Percentiles rank a stretch among this genome's conserved stretches.
Evolutionary conservation across 1,140 invertebrate species (phyloP).

Genomic region (Choristoneura fumiferana): DNA sequence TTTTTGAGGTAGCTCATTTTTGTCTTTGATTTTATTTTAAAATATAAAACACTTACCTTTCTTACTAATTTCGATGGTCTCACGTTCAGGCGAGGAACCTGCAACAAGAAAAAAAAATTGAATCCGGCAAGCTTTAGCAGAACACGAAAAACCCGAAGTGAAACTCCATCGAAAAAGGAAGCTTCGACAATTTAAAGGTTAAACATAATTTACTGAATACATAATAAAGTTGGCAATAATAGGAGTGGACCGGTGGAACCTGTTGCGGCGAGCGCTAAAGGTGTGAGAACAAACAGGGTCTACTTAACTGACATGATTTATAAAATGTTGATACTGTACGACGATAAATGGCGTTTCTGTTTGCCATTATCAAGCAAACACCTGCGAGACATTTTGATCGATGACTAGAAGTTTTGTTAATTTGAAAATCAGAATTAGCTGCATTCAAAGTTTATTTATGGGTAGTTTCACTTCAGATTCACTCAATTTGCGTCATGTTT

Average conservation of each 20-base stretch:
- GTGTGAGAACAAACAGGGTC: slow-evolving; percentile 43
- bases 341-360: slow-evolving; percentile 2
- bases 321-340: slow-evolving; percentile 19
- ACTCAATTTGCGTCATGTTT: no score
- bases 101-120: slow-evolving; percentile 42
- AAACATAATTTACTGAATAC: slow-evolving; percentile 57
- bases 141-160: slow-evolving; percentile 11
- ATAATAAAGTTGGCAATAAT: slow-evolving; percentile 50
- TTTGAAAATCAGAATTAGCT: neutral
- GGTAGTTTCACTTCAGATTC: no score
- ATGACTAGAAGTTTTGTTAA: neutral
- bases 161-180: slow-evolving; percentile 16
- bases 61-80: slow-evolving; percentile 58
- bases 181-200: slow-evolving; percentile 41
- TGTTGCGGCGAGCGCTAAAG: slow-evolving; percentile 53
- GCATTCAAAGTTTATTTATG: no score
- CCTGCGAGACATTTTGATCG: slow-evolving; percentile 11
- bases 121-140: neutral
- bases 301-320: slow-evolving; percentile 33
- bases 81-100: slow-evolving; percentile 62
- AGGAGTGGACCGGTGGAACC: slow-evolving; percentile 50
- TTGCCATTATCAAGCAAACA: neutral
- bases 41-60: slow-evolving; percentile 56
- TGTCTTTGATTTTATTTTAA: slow-evolving; percentile 27
- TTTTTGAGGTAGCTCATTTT: no score